Evolutionary conservation across 2,113 vertebrate genomes (phyloP).

Genomic region (Ramphastos sulfuratus): DNA sequence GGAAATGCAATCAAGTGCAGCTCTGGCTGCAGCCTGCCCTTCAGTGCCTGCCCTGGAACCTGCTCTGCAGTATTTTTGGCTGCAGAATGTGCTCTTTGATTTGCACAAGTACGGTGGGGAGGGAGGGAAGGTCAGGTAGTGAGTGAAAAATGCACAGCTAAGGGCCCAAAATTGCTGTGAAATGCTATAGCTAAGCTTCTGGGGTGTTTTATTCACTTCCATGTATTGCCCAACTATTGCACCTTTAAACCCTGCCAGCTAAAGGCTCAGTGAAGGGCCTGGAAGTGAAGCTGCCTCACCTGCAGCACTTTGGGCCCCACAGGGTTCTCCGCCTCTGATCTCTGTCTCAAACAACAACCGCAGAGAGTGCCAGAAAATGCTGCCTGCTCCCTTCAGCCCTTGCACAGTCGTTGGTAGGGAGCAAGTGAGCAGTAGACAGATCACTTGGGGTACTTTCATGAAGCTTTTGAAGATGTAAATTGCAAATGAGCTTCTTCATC

Average conservation of each 20-base stretch:
- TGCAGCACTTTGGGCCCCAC: background rate
- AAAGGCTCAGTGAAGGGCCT: background rate
- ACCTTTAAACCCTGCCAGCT: background rate
- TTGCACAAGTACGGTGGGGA: conserved; percentile 3
- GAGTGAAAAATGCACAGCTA: conserved; percentile 9
- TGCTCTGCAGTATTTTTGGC: conserved; percentile 21
- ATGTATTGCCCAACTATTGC: background rate
- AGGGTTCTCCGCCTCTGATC: background rate
- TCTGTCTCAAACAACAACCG: background rate
- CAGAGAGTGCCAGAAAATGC: background rate
- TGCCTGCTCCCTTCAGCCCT: background rate
- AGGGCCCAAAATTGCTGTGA: background rate
- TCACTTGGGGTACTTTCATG: background rate
- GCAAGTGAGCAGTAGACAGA: conserved; percentile 12
- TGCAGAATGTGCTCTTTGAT: background rate
- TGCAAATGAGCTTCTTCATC: background rate
- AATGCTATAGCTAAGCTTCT: background rate
- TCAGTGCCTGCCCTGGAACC: background rate
- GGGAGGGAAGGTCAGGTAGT: background rate
- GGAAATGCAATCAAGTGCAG: conserved; percentile 24
- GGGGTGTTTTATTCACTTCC: background rate
- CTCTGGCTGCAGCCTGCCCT: background rate
- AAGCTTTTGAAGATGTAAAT: background rate
- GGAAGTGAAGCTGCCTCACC: background rate
- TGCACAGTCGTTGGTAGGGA: conserved; percentile 12